phyloP scores from a whole-genome alignment of 2,113 vertebrate genomes.

The Thalassoma bifasciatum region DNA sequence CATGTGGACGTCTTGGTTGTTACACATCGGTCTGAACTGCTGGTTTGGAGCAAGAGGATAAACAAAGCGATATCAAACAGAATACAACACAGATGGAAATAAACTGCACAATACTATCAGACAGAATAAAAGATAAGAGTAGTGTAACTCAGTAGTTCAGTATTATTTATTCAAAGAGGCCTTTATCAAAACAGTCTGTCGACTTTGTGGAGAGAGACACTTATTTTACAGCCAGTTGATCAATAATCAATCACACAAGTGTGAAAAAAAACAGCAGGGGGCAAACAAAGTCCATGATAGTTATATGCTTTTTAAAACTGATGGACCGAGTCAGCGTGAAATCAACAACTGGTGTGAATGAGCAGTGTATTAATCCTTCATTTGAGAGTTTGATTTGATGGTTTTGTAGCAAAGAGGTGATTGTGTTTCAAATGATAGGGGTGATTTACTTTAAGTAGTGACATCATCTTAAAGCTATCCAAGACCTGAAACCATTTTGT shows the following conservation, averaged over 20 bases:
- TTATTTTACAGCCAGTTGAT: background rate
- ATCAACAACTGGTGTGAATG: background rate
- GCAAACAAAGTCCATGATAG: background rate
- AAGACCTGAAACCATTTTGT: too few species aligned
- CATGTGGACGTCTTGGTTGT: background rate
- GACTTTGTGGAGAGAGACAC: background rate
- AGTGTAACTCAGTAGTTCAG: slow-evolving; percentile 14
- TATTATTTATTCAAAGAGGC: slow-evolving; percentile 36
- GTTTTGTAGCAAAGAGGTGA: too few species aligned
- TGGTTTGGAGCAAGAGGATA: slow-evolving; percentile 5
- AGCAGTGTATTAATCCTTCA: background rate
- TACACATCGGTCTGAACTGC: background rate
- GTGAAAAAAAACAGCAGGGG: background rate
- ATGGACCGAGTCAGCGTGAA: background rate
- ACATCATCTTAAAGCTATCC: too few species aligned
- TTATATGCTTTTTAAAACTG: too few species aligned
- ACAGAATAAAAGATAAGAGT: slow-evolving; percentile 40
- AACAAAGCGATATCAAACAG: slow-evolving; percentile 47
- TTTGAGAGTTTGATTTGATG: too few species aligned
- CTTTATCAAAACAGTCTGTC: background rate
- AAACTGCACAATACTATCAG: slow-evolving; percentile 21
- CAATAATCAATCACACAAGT: slow-evolving; percentile 42
- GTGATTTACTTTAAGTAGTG: too few species aligned
- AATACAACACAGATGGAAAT: slow-evolving; percentile 29
- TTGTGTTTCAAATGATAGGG: too few species aligned